A percentile compares a stretch with the other conserved stretches of the same genome.
phyloP scores from a whole-genome alignment of 35 echinoderm and acorn worm species.

The Strongylocentrotus purpuratus region DNA sequence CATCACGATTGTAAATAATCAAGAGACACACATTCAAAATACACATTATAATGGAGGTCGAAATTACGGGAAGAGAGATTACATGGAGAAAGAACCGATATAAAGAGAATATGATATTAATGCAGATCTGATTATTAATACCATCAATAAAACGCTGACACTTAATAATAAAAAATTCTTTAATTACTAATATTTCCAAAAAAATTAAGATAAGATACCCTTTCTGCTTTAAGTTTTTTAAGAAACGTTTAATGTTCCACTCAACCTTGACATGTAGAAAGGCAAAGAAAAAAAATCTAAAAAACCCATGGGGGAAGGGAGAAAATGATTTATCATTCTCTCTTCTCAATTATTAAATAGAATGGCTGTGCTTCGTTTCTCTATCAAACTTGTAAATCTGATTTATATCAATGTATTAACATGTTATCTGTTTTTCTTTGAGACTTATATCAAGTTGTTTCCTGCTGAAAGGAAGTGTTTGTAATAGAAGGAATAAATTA shows the following conservation, averaged over 20 bases:
- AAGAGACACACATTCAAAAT: background rate
- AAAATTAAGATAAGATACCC: too few species aligned
- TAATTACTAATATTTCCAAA: too few species aligned
- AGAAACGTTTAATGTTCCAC: too few species aligned
- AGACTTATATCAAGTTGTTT: background rate
- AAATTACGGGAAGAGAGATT: background rate
- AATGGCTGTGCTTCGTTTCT: background rate
- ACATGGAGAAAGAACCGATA: background rate
- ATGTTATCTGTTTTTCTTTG: background rate
- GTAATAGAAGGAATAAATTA: background rate
- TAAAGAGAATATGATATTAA: background rate
- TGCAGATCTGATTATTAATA: too few species aligned
- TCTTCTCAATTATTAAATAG: background rate
- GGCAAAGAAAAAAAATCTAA: too few species aligned
- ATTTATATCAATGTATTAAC: background rate
- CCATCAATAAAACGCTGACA: too few species aligned
- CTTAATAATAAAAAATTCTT: too few species aligned
- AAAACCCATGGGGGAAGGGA: background rate
- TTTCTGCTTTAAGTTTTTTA: too few species aligned
- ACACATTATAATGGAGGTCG: background rate
- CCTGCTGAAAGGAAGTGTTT: background rate
- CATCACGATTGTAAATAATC: background rate
- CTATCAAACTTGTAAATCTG: background rate
- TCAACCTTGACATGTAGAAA: too few species aligned
- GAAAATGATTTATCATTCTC: background rate